These are phyloP conservation scores for Sebastes melanostomus DNA, from an alignment of 2,797 vertebrate species.

Conservation along the genomic window DNA sequence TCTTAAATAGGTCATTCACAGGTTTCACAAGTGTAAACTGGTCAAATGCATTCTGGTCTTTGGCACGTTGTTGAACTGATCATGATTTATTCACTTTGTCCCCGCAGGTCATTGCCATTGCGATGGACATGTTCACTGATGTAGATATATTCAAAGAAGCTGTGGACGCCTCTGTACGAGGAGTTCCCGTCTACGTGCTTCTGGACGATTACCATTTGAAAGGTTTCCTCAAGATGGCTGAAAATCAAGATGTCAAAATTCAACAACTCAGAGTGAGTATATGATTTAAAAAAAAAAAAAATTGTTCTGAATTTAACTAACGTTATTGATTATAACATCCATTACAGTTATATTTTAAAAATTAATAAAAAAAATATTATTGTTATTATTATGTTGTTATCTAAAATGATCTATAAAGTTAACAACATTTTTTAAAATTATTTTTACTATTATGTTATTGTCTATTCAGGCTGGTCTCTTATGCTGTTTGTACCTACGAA, in stretches of 20 bases:
- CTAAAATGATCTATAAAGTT: too few relatives aligned
- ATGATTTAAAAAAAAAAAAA: not conserved
- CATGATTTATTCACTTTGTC: slow-evolving; percentile 34
- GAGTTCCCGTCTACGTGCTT: slow-evolving; percentile 92
- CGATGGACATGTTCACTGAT: slow-evolving; percentile 97
- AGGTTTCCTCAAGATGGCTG: slow-evolving; percentile 91
- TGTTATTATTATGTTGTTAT: too few relatives aligned
- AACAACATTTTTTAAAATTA: too few relatives aligned
- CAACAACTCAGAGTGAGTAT: slow-evolving; percentile 91
- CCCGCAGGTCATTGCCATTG: slow-evolving; percentile 91
- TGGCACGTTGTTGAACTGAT: not conserved
- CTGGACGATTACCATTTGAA: slow-evolving; percentile 89
- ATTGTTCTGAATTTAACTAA: not conserved
- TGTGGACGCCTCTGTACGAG: slow-evolving; percentile 90
- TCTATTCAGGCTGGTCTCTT: too few relatives aligned
- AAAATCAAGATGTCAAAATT: slow-evolving; percentile 90
- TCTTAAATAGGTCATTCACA: not conserved
- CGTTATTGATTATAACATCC: not conserved
- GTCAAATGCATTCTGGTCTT: not conserved
- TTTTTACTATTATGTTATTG: too few relatives aligned
- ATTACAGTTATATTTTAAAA: too few relatives aligned
- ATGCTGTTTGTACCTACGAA: too few relatives aligned
- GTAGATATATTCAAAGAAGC: slow-evolving; percentile 96
- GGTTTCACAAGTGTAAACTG: not conserved
- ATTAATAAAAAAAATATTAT: too few relatives aligned